Evolutionary conservation across 2,113 vertebrate genomes (phyloP).

Genomic region (Polypterus bichir): DNA sequence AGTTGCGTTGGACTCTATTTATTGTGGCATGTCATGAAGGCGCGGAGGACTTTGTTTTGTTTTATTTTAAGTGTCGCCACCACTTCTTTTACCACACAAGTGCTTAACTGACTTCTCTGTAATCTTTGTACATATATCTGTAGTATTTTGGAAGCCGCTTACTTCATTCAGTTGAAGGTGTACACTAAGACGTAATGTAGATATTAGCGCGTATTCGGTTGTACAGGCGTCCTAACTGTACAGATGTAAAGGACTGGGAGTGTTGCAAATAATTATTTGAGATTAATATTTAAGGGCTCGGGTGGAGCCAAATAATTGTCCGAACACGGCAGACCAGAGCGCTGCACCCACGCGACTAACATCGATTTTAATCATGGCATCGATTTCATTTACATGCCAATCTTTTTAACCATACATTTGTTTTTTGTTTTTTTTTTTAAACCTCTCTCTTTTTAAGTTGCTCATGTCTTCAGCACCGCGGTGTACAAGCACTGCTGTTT

Average conservation of each 20-base stretch:
- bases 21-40: constrained; percentile 65
- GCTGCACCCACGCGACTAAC: constrained; percentile 44
- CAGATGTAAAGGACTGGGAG: constrained; percentile 57
- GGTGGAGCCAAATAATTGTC: constrained; percentile 42
- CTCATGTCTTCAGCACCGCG: constrained; percentile 61
- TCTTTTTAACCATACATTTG: constrained; percentile 39
- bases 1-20: constrained; percentile 54
- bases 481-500: constrained; percentile 74
- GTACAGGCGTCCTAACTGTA: constrained; percentile 69
- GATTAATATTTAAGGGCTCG: constrained; percentile 49
- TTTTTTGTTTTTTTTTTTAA: constrained; percentile 46
- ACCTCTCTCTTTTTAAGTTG: constrained; percentile 55
- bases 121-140: constrained; percentile 88
- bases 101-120: constrained; percentile 81
- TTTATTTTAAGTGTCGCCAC: constrained; percentile 51
- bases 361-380: constrained; percentile 66
- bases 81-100: constrained; percentile 60
- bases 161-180: constrained; percentile 44
- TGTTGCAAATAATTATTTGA: constrained; percentile 39
- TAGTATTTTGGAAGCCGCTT: constrained; percentile 62
- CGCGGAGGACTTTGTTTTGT: constrained; percentile 22
- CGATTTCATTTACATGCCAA: constrained; percentile 51
- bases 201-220: constrained; percentile 55
- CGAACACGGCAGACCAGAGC: constrained; percentile 42
- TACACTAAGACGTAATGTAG: constrained; percentile 68